Percentiles rank a stretch among this genome's conserved stretches.
These are phyloP conservation scores for Diglossa cyanea DNA, from an alignment of 2,797 vertebrate species.

Conservation along the genomic window DNA sequence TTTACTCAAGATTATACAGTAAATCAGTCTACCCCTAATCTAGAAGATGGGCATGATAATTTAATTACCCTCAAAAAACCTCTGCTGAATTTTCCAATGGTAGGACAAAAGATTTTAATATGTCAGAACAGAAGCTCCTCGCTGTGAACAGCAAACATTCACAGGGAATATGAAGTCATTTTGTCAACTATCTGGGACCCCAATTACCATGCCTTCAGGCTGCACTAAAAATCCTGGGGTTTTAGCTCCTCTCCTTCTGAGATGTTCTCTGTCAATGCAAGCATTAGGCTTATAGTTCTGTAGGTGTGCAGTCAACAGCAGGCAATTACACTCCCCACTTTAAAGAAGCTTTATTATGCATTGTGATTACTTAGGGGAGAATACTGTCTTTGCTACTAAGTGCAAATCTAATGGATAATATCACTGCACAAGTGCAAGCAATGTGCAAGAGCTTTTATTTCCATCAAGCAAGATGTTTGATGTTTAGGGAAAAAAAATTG, in stretches of 20 bases:
- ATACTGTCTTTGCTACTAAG: background rate
- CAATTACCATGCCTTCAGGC: background rate
- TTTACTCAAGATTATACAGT: background rate
- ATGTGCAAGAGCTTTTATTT: background rate
- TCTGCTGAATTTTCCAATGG: background rate
- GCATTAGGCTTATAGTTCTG: background rate
- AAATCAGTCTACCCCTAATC: slow-evolving; percentile 16
- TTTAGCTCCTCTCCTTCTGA: background rate
- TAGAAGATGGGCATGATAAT: slow-evolving; percentile 30
- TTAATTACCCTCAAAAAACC: slow-evolving; percentile 14
- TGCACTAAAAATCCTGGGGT: background rate
- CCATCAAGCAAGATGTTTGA: background rate
- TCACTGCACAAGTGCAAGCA: background rate
- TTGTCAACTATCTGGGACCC: background rate
- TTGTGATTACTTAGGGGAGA: background rate
- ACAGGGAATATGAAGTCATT: background rate
- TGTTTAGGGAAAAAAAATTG: background rate
- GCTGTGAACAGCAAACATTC: background rate
- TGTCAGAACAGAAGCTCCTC: background rate
- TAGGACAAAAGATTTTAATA: background rate
- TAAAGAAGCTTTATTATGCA: background rate
- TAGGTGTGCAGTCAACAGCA: background rate
- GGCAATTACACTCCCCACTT: background rate
- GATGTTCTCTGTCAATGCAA: background rate
- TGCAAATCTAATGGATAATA: background rate